Base-by-base conservation (phyloP, 2,113 vertebrate genomes). In the Thamnophis sirtalis region DNA sequence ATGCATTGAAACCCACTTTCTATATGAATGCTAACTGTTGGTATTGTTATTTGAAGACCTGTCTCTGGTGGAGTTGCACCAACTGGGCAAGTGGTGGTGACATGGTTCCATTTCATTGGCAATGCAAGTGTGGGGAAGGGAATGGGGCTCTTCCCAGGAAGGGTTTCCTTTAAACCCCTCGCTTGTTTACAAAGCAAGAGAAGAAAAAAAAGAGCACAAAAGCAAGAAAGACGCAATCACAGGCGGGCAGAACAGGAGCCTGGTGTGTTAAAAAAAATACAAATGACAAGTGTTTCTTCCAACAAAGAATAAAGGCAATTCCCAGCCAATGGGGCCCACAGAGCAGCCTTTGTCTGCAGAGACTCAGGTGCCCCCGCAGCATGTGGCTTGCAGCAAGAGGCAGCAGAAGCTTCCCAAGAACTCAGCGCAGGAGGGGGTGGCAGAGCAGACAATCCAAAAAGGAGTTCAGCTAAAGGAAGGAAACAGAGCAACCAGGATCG, bases 221-320 rank as follows among this genome's bases (percentile, higher is more conserved):
- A 60, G 87, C 68, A n/a, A 87, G 89, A 80, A 92, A 89, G 87
- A 88, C 38, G 73, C 73, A 38, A 68, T n/a, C 88, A 80, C 55
- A 56, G 58, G 73, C 87, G 8, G 26, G 80, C 91, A 85, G 91
- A 92, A 89, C 80, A 86, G 80, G 87, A 84, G 84, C 80, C 50
- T 68, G 43, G 80, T 86, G 38, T 50, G 54, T 89, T 43, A 43
- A 43, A 43, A 85, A 92, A 60, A 88, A 85, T 85, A 92, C 91
- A 92, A 92, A 89, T 89, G 87, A 6, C 87, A 89, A 92, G 87
- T 92, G 87, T 92, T 92, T 49, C 91, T 89, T 38, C 38, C 84
- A 85, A 92, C 91, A 92, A 92, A 92, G 91, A 15, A 92, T 92
- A 92, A 92, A 92, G 91, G 55, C 91, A 17, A 11, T 60, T 92